A percentile compares a stretch with the other conserved stretches of the same genome.
Conservation (phyloP, 2,888 invertebrate species). For the Cerceris rybyensis region DNA sequence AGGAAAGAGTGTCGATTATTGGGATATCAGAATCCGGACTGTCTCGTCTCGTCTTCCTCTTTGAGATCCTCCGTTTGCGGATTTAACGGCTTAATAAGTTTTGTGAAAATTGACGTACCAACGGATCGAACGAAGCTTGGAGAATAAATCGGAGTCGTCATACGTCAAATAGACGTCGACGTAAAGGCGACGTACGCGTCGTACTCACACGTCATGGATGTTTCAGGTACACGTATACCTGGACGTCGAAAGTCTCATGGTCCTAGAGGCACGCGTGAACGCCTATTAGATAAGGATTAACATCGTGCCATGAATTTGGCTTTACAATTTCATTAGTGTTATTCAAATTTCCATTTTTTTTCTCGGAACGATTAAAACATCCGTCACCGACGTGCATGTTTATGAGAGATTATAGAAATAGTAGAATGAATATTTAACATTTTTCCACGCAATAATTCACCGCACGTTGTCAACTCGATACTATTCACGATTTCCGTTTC, state of each 20-base stretch:
- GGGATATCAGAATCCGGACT: conserved; percentile 14
- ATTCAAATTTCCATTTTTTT: no score
- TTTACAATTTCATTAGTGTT: no score
- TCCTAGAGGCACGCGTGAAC: conserved; percentile 28
- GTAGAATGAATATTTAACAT: no score
- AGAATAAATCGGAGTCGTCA: conserved; percentile 50
- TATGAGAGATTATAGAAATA: no score
- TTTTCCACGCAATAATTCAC: no score
- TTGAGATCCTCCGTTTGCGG: conserved; percentile 9
- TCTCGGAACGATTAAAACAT: no score
- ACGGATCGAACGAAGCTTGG: conserved; percentile 36
- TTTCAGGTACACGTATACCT: conserved; percentile 30
- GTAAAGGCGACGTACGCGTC: conserved; percentile 25
- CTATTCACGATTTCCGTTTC: no score
- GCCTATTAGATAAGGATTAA: conserved; percentile 25
- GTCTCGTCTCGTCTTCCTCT: conserved; percentile 1
- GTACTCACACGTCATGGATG: conserved; percentile 37
- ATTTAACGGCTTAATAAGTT: conserved; percentile 50
- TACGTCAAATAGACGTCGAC: conserved; percentile 57
- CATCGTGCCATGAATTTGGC: background rate
- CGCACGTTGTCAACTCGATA: no score
- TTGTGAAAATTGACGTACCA: conserved; percentile 51
- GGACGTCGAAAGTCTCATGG: conserved; percentile 1
- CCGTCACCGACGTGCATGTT: no score
- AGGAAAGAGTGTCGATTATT: conserved; percentile 28